Base-by-base conservation (phyloP, 2,888 invertebrate species). In the Dromius quadrimaculatus region DNA sequence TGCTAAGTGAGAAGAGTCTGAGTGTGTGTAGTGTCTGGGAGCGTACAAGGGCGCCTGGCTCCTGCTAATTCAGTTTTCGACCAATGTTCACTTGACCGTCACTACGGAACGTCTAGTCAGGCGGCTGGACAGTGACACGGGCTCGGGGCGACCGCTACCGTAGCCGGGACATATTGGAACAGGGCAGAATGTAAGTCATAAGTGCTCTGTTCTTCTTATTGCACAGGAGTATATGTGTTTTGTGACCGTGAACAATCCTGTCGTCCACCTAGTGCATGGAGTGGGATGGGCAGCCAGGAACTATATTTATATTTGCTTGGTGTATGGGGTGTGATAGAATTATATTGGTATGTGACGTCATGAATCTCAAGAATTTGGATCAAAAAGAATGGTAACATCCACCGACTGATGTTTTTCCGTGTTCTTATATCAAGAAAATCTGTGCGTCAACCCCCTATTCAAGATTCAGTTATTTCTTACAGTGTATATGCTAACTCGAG, bases 61-160 rank as follows among this genome's bases (percentile, higher is more conserved):
- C 73, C 78, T 76, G 77, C 78, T 78, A 77, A 77, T 77, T 75
- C 76, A 76, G 77, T 75, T 78, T 76, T 74, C 79, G 79, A 80
- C 82, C 78, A 79, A 82, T 82, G 82, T 82, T 81, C 78, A 81
- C 82, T 79, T 82, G 82, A 82, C 81, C 80, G 77, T 77, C 79
- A 78, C 79, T 78, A 80, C 79, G 78, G 79, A 80, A 79, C 78
- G 76, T 77, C 78, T 78, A 76, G 77, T 79, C 78, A 78, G 79
- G n/a, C n/a, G n/a, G 78, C 79, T 78, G 81, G 81, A 79, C 77
- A 78, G 79, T 78, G 78, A 78, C 77, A 77, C 77, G 80, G 79
- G 79, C 80, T 79, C 78, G 81, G 80, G 80, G 80, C 80, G 78
- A 80, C 80, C 79, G 81, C 80, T 79, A 80, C 80, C 81, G 80